Conservation (phyloP, 2,888 invertebrate species). For the Chymomyza amoena region DNA sequence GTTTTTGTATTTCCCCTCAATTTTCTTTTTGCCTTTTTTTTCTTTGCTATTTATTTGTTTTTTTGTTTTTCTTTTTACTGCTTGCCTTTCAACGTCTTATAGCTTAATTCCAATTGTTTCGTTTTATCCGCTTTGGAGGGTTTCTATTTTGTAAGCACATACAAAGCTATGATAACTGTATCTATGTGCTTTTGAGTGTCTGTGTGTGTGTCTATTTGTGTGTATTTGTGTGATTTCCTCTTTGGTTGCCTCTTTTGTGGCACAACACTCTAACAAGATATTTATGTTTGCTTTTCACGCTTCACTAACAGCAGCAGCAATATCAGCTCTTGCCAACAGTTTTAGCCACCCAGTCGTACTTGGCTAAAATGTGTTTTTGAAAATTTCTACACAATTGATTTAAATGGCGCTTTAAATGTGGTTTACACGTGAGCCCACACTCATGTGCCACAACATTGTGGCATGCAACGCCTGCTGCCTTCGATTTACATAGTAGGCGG, state of each 20-base stretch:
- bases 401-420: constrained; percentile 56
- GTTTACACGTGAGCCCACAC: constrained; percentile 1
- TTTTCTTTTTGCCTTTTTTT: constrained; percentile 1
- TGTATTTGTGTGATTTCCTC: constrained; percentile 28
- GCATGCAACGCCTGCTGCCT: constrained; percentile 3
- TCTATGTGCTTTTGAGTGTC: constrained; percentile 23
- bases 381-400: constrained; percentile 68
- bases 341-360: constrained; percentile 11
- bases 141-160: constrained; percentile 52
- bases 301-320: constrained; percentile 36
- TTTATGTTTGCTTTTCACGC: constrained; percentile 71
- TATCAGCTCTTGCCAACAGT: neutral
- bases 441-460: neutral
- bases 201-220: constrained; percentile 11
- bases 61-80: constrained; percentile 37
- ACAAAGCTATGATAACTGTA: constrained; percentile 51
- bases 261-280: constrained; percentile 39
- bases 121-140: constrained; percentile 39
- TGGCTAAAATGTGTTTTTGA: constrained; percentile 41
- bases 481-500: constrained; percentile 39
- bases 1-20: neutral
- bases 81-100: constrained; percentile 22
- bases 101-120: constrained; percentile 57
- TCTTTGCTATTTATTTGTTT: constrained; percentile 10
- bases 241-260: constrained; percentile 40